Percentiles rank a stretch among this genome's conserved stretches.
These are phyloP conservation scores for Tyto alba DNA, from an alignment of 2,113 vertebrate genomes.

Conservation along the genomic window DNA sequence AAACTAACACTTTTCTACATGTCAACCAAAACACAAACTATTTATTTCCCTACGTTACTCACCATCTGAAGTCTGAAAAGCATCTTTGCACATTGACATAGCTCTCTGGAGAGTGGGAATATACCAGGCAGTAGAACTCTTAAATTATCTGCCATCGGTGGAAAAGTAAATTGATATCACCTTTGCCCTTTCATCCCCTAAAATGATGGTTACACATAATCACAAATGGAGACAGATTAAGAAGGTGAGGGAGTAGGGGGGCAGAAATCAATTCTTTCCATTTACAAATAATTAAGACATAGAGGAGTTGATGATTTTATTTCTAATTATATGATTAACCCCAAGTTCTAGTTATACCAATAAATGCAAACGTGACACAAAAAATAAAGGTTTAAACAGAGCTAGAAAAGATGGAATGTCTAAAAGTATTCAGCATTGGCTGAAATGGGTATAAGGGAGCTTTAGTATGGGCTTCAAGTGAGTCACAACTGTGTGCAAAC, in stretches of 20 bases:
- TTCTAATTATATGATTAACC: slow-evolving; percentile 67
- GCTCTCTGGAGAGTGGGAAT: slow-evolving; percentile 5
- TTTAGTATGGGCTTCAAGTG: background rate
- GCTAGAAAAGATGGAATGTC: background rate
- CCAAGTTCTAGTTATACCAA: slow-evolving; percentile 15
- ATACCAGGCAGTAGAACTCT: background rate
- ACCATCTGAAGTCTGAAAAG: background rate
- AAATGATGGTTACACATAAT: slow-evolving; percentile 30
- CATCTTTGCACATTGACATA: background rate
- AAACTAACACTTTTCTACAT: background rate
- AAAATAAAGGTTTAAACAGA: background rate
- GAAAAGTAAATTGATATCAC: slow-evolving; percentile 47
- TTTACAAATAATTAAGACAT: slow-evolving; percentile 72
- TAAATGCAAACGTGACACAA: slow-evolving; percentile 25
- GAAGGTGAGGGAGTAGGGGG: background rate
- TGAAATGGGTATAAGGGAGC: background rate
- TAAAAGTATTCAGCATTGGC: background rate
- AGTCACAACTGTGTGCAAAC: background rate
- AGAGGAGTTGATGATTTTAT: slow-evolving; percentile 72
- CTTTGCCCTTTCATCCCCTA: slow-evolving; percentile 41
- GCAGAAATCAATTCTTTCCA: slow-evolving; percentile 37
- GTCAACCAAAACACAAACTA: background rate
- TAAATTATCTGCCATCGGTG: slow-evolving; percentile 52
- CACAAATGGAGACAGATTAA: slow-evolving; percentile 54
- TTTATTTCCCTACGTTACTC: background rate